Evolutionary conservation across 1,140 invertebrate species (phyloP), one percentile per base, ranked within the genome.

Genomic region (Dolichoris vasculosae): DNA sequence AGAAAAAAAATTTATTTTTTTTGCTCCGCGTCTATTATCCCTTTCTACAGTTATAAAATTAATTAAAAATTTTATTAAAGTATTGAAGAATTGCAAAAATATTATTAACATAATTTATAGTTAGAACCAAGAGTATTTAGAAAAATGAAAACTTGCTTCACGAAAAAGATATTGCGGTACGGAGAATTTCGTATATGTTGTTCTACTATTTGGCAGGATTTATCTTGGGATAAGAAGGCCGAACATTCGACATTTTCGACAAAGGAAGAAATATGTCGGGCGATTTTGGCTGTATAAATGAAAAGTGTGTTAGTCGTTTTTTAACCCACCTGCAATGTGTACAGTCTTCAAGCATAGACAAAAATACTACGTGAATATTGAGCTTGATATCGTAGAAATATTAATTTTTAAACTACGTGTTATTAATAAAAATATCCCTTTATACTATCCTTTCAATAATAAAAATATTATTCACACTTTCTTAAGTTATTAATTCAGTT

Each of bases 151-250:
- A 17, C 80, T 30, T 35, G 3, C 17, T 79, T 9, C 30, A n/a
- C 35, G 38, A 69, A n/a, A 77, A 32, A 46, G 30, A 20, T 51
- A 11, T 23, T 48, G 0, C 0, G 48, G 55, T 78, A 84, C 86
- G 43, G 73, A 51, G 78, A 86, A 26, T 59, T 26, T n/a, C 32
- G 80, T 86, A 85, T 85, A 84, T 84, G 83, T 64, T 84, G 84
- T 87, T 85, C 85, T 86, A 84, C 86, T 87, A 87, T 89, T 90
- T 88, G 87, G 80, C 86, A 86, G 87, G 86, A 87, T 87, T 85
- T 80, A 75, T 86, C 78, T 87, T 78, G 71, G 81, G 80, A 83
- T 88, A 82, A 76, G 87, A 88, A 87, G 71, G 82, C 84, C 84
- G 76, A 87, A 73, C 80, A 63, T 82, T 83, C 78, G 63, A 87